Evolutionary conservation across 2,797 vertebrate genomes (phyloP), one percentile per base, ranked within the genome.

Genomic region (Hoplostethus mediterraneus): DNA sequence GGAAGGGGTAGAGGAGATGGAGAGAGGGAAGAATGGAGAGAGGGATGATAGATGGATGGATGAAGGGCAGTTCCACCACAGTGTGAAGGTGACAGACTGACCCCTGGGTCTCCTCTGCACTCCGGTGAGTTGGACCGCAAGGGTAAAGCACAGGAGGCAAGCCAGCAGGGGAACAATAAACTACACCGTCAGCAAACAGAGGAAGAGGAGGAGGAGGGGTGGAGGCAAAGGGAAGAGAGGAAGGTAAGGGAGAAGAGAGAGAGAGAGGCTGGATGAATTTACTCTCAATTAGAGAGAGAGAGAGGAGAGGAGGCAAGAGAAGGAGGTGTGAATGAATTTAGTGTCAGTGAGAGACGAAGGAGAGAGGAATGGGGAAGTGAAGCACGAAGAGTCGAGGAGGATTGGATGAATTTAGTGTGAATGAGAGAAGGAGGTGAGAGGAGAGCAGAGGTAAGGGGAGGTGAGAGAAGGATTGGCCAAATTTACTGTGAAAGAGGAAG

Each of bases 21-120:
- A 31, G 4, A 53, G 4, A 25, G 52, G 11, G 10, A 36, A 44
- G 44, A 61, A 42, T 51, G 66, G 60, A 53, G 7, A 44, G 40
- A 31, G 16, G 40, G 56, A 73, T 12, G 47, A n/a, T 6, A 3
- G 57, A 67, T 25, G 33, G 57, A 5, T 1, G 64, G 33, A 61
- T 36, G 77, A 56, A 64, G 13, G 53, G 56, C 55, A 17, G 42
- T 44, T 44, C 42, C 42, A 44, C 42, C 12, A 13, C 42, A 61
- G 62, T 67, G 72, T 85, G 83, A 84, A 83, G 86, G 88, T 85
- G 85, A 88, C 73, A 65, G 56, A 17, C 16, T 69, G 84, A 87
- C 86, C 87, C 69, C 42, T 6, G 68, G 62, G 77, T 79, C 84
- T 83, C 81, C 80, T 80, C 76, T 81, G 82, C 71, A 81, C 78